These are phyloP conservation scores for Aplocera efformata DNA, from an alignment of 2,888 invertebrate genomes.

Conservation along the genomic window DNA sequence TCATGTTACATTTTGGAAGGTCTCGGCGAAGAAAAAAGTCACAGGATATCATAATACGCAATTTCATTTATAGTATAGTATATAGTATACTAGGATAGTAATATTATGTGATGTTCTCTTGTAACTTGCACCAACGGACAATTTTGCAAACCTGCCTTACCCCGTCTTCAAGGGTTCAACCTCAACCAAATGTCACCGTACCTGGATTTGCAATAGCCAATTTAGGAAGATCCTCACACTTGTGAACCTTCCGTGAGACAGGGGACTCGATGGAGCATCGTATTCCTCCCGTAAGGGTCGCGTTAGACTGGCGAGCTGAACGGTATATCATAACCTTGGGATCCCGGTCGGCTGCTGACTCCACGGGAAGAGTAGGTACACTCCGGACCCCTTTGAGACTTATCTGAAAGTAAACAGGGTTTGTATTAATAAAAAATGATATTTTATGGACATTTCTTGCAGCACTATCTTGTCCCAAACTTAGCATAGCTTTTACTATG, in stretches of 20 bases:
- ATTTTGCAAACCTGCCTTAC: constrained; percentile 22
- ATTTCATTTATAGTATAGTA: too few species aligned
- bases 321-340: constrained; percentile 45
- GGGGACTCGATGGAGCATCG: constrained; percentile 4
- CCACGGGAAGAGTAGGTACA: constrained; percentile 39
- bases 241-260: constrained; percentile 19
- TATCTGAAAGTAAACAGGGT: constrained; percentile 28
- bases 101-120: background rate
- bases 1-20: too few species aligned
- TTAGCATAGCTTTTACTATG: too few species aligned
- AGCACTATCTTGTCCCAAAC: too few species aligned
- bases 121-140: constrained; percentile 17
- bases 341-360: constrained; percentile 40
- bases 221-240: constrained; percentile 28
- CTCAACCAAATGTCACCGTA: constrained; percentile 57
- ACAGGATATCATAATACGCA: too few species aligned
- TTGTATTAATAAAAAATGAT: too few species aligned
- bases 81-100: too few species aligned
- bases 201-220: constrained; percentile 46
- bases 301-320: constrained; percentile 25
- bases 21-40: too few species aligned
- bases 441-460: too few species aligned
- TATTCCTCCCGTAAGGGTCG: constrained; percentile 18
- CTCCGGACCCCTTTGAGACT: constrained; percentile 39
- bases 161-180: constrained; percentile 37